These are phyloP conservation scores for Eumeta japonica DNA, from an alignment of 1,140 invertebrate genomes.

Conservation along the genomic window DNA sequence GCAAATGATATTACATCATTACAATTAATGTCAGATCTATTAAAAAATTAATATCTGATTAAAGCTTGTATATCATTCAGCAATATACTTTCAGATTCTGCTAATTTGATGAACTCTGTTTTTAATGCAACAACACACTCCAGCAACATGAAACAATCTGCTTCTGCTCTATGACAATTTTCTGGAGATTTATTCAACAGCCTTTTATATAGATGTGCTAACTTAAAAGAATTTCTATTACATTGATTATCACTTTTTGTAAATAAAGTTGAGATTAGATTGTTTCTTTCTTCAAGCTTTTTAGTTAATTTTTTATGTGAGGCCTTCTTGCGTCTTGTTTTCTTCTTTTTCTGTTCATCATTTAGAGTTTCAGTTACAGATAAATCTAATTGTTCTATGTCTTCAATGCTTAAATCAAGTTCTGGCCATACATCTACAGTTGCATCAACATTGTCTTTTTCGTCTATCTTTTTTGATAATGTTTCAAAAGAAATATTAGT, in stretches of 20 bases:
- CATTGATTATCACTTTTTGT: background rate
- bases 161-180: conserved; percentile 60
- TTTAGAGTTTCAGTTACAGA: too few relatives aligned
- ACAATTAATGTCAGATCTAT: too few relatives aligned
- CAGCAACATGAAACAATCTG: conserved; percentile 59
- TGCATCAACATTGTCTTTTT: too few relatives aligned
- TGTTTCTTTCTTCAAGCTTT: conserved; percentile 4
- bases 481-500: too few relatives aligned
- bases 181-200: conserved; percentile 43
- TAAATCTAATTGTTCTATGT: conserved; percentile 44
- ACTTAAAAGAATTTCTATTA: conserved; percentile 45
- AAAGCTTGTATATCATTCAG: conserved; percentile 27
- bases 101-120: conserved; percentile 58
- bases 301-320: conserved; percentile 1
- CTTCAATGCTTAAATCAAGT: conserved; percentile 27
- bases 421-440: too few relatives aligned
- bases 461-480: background rate
- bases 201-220: conserved; percentile 56
- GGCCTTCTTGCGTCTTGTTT: background rate
- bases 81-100: conserved; percentile 53
- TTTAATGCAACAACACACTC: conserved; percentile 56
- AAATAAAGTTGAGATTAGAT: too few relatives aligned
- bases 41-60: too few relatives aligned
- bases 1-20: too few relatives aligned
- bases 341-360: too few relatives aligned